Evolutionary conservation across 2,888 invertebrate genomes (phyloP).

Genomic region (Harpagoxenus sublaevis): DNA sequence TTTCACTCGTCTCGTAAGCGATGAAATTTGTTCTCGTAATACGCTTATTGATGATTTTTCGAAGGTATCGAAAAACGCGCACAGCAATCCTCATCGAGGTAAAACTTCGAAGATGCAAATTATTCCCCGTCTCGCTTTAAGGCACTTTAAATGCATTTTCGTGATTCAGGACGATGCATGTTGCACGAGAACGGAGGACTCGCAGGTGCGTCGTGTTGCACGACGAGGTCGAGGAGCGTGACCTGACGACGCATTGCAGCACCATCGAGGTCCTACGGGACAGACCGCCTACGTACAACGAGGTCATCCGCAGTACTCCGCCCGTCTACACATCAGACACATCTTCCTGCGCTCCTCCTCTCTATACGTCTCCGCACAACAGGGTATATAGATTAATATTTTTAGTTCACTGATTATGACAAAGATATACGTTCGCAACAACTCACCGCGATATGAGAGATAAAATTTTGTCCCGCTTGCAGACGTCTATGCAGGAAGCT

Average conservation of each 20-base stretch:
- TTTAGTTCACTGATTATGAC: constrained; percentile 25
- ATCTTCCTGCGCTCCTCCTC: constrained; percentile 75
- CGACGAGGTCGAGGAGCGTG: background rate
- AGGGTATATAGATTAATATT: constrained; percentile 62
- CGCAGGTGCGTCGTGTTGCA: background rate
- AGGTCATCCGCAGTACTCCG: constrained; percentile 75
- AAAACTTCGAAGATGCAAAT: background rate
- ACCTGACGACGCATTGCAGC: background rate
- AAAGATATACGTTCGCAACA: background rate
- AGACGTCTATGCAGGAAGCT: constrained; percentile 67
- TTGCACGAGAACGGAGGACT: background rate
- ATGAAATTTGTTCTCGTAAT: background rate
- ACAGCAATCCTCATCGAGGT: too few relatives aligned
- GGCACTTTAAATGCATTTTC: background rate
- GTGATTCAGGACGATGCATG: background rate
- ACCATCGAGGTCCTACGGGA: constrained; percentile 62
- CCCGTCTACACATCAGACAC: constrained; percentile 71
- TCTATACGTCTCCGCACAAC: constrained; percentile 70
- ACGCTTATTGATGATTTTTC: too few relatives aligned
- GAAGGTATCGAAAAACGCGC: too few relatives aligned
- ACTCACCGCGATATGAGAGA: constrained; percentile 28
- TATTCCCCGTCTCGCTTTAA: background rate
- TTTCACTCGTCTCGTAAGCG: background rate
- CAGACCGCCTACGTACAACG: constrained; percentile 82
- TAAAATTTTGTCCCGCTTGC: constrained; percentile 16